These are phyloP conservation scores for Loxodonta africana DNA, from an alignment of 2,113 vertebrate genomes.

Conservation along the genomic window DNA sequence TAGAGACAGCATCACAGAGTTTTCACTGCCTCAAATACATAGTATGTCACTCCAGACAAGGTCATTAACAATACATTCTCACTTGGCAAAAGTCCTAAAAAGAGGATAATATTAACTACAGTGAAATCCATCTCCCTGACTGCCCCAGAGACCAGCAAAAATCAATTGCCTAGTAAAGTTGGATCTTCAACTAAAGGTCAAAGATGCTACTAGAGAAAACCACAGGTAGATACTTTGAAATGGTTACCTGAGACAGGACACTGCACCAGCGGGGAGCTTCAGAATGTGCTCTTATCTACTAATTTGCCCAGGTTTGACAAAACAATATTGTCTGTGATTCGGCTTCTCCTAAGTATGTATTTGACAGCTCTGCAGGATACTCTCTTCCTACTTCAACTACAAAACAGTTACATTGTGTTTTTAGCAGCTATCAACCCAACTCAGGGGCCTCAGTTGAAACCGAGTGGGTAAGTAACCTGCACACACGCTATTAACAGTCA, in stretches of 20 bases:
- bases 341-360: slow-evolving; percentile 64
- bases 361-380: slow-evolving; percentile 68
- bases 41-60: slow-evolving; percentile 67
- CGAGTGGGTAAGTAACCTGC: slow-evolving; percentile 13
- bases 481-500: slow-evolving; percentile 53
- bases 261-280: not conserved
- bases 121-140: slow-evolving; percentile 62
- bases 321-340: slow-evolving; percentile 73
- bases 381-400: slow-evolving; percentile 52
- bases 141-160: slow-evolving; percentile 74
- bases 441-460: not conserved
- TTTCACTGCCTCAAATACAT: slow-evolving; percentile 12
- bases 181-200: slow-evolving; percentile 81
- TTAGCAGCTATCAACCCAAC: slow-evolving; percentile 57
- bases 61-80: slow-evolving; percentile 75
- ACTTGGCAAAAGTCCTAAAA: slow-evolving; percentile 77
- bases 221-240: slow-evolving; percentile 69
- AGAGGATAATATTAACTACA: slow-evolving; percentile 70
- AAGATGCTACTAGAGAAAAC: slow-evolving; percentile 64
- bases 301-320: slow-evolving; percentile 71
- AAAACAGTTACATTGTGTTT: slow-evolving; percentile 61
- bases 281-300: slow-evolving; percentile 43
- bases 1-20: slow-evolving; percentile 17
- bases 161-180: slow-evolving; percentile 80
- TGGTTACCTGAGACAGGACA: slow-evolving; percentile 44